Evolutionary conservation across 2,113 vertebrate genomes (phyloP).

Genomic region (Ageneiosus marmoratus): DNA sequence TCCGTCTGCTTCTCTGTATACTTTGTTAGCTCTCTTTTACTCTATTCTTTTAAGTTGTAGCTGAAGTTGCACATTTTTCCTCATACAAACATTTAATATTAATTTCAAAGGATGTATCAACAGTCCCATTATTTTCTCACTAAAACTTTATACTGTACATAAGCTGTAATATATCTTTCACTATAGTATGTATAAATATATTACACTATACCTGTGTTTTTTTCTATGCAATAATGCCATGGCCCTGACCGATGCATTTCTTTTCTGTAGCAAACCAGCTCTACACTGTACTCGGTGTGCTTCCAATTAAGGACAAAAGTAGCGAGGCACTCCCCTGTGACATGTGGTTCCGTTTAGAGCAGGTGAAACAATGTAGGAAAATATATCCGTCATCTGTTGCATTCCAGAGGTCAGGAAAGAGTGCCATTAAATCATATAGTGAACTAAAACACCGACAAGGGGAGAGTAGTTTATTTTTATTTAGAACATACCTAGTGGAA

Average conservation of each 20-base stretch:
- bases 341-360: slow-evolving; percentile 77
- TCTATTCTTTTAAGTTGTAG: background rate
- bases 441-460: slow-evolving; percentile 53
- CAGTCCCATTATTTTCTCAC: background rate
- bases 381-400: slow-evolving; percentile 73
- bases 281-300: slow-evolving; percentile 63
- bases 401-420: slow-evolving; percentile 70
- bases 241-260: background rate
- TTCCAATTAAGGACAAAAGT: slow-evolving; percentile 74
- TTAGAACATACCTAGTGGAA: background rate
- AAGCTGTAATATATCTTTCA: background rate
- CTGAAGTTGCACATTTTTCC: background rate
- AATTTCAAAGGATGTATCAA: background rate
- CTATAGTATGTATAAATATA: background rate
- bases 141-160: background rate
- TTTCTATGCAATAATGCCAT: background rate
- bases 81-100: background rate
- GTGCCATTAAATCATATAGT: slow-evolving; percentile 71
- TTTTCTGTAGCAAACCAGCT: slow-evolving; percentile 22
- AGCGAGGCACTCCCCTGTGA: slow-evolving; percentile 61
- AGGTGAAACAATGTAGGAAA: slow-evolving; percentile 83
- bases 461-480: slow-evolving; percentile 29
- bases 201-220: slow-evolving; percentile 8
- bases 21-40: too few species aligned
- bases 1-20: too few species aligned